A percentile compares a stretch with the other conserved stretches of the same genome.
These are phyloP conservation scores for Synchiropus splendidus DNA, from an alignment of 2,113 vertebrate species.

Conservation along the genomic window DNA sequence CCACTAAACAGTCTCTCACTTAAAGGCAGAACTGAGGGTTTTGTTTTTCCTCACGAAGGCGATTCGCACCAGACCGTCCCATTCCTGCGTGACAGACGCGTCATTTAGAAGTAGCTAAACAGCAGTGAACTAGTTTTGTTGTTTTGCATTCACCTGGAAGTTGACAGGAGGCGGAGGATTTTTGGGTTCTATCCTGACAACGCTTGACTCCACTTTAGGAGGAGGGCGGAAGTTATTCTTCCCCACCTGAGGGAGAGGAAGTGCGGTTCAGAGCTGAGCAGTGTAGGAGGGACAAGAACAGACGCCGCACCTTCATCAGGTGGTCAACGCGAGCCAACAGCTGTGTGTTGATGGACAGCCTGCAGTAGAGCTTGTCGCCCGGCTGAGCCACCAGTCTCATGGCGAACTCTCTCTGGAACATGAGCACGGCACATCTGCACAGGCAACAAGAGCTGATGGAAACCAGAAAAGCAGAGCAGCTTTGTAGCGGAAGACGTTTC, in stretches of 20 bases:
- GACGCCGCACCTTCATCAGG: constrained; percentile 84
- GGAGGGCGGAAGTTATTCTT: constrained; percentile 97
- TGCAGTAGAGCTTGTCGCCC: constrained; percentile 90
- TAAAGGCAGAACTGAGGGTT: constrained; percentile 86
- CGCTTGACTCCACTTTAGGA: constrained; percentile 98
- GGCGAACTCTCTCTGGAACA: constrained; percentile 98
- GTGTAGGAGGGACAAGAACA: not conserved
- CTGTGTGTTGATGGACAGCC: constrained; percentile 94
- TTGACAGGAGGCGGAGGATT: constrained; percentile 94
- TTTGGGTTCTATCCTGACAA: constrained; percentile 93
- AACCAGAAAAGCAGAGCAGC: not conserved
- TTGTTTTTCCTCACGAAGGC: constrained; percentile 99
- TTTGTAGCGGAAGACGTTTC: constrained; percentile 7
- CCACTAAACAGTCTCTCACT: constrained; percentile 68
- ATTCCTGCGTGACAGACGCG: constrained; percentile 73
- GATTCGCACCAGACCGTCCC: constrained; percentile 95
- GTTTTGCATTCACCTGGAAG: constrained; percentile 80
- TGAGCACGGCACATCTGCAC: constrained; percentile 88
- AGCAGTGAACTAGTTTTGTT: too few relatives aligned
- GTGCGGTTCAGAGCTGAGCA: not conserved
- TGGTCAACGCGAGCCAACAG: constrained; percentile 91
- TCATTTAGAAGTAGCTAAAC: not conserved
- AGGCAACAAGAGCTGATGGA: not conserved
- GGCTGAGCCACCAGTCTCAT: constrained; percentile 89
- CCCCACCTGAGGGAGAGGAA: constrained; percentile 71